phyloP scores from a whole-genome alignment of 2,797 vertebrate species.

The Thaleichthys pacificus region DNA sequence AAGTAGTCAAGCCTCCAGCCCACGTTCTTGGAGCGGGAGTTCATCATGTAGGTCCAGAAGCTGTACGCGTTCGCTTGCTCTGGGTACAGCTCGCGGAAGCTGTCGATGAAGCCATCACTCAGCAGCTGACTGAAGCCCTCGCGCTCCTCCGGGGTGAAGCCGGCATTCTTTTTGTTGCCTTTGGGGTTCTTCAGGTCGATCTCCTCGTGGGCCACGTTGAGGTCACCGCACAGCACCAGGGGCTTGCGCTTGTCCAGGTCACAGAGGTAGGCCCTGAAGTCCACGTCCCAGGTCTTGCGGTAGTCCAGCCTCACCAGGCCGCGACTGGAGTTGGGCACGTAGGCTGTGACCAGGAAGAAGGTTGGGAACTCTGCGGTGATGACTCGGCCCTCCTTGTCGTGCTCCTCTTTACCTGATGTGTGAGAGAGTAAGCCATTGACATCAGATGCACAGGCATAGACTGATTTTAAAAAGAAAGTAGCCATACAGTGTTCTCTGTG shows the following conservation, averaged over 20 bases:
- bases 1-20: constrained; percentile 93
- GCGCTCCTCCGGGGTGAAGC: constrained; percentile 87
- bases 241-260: constrained; percentile 82
- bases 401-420: constrained; percentile 84
- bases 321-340: constrained; percentile 84
- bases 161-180: constrained; percentile 88
- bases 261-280: constrained; percentile 81
- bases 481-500: no score
- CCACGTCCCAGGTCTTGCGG: constrained; percentile 86
- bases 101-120: constrained; percentile 81
- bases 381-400: constrained; percentile 89
- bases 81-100: constrained; percentile 87
- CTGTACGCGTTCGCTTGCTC: constrained; percentile 81
- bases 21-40: constrained; percentile 84
- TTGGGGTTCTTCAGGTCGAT: constrained; percentile 90
- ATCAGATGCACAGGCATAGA: neutral
- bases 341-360: constrained; percentile 84
- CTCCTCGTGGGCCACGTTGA: constrained; percentile 91
- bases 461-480: no score
- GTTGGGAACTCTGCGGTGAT: constrained; percentile 86
- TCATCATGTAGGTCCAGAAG: constrained; percentile 98
- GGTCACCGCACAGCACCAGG: constrained; percentile 86
- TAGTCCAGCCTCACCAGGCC: constrained; percentile 86
- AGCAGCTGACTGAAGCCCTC: constrained; percentile 83
- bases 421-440: neutral